A percentile compares a stretch with the other conserved stretches of the same genome.
Evolutionary conservation across 2,113 vertebrate species (phyloP).

Genomic region (Carassius carassius): DNA sequence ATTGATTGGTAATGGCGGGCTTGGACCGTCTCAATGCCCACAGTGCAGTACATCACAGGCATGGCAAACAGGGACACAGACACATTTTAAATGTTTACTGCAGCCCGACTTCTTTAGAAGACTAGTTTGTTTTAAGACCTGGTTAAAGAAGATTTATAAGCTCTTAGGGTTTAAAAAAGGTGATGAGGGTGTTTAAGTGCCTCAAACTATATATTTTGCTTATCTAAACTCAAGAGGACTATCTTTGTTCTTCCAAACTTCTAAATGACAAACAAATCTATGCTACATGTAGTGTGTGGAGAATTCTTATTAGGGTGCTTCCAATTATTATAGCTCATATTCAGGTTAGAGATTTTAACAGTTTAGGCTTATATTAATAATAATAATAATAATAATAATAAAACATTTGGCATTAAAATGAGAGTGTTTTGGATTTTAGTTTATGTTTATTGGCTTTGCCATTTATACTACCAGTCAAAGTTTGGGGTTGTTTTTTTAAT

Average conservation of each 20-base stretch:
- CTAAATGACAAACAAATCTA: neutral
- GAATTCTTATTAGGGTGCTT: neutral
- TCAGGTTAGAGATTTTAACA: neutral
- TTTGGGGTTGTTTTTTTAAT: no score
- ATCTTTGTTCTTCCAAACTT: neutral
- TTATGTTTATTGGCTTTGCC: neutral
- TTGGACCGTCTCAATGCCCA: slow-evolving; percentile 49
- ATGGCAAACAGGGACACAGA: slow-evolving; percentile 48
- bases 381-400: no score
- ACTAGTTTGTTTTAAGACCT: slow-evolving; percentile 8
- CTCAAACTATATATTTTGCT: neutral
- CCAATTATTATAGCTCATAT: neutral
- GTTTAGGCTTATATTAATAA: neutral
- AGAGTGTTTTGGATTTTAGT: neutral
- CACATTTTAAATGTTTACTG: slow-evolving; percentile 24
- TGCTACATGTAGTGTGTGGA: no score
- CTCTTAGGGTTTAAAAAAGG: slow-evolving; percentile 7
- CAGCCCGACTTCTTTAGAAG: neutral
- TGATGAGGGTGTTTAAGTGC: neutral
- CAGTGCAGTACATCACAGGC: slow-evolving; percentile 51
- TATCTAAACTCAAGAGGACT: slow-evolving; percentile 7
- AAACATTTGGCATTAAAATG: neutral
- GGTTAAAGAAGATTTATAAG: slow-evolving; percentile 38
- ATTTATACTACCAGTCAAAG: no score
- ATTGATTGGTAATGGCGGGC: slow-evolving; percentile 64